Percentiles rank a stretch among this genome's conserved stretches.
These are phyloP conservation scores for Epsilonema sp. DNA, from an alignment of 2,888 invertebrate species.

Conservation along the genomic window DNA sequence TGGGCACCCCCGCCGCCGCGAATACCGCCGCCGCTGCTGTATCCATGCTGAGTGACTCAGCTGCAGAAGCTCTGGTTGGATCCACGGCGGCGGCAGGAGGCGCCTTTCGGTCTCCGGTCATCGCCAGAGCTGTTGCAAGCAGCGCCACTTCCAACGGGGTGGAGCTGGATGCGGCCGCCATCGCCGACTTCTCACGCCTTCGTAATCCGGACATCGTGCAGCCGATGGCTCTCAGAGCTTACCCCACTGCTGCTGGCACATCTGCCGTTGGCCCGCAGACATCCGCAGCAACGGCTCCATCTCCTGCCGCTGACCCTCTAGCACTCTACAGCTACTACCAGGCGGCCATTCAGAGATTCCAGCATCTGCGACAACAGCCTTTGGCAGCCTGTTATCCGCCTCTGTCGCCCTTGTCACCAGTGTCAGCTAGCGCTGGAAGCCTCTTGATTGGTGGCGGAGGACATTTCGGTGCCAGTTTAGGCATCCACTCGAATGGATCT, in stretches of 20 bases:
- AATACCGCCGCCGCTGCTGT: background rate
- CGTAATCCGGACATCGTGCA: slow-evolving; percentile 11
- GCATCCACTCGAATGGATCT: too few relatives aligned
- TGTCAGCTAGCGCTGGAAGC: background rate
- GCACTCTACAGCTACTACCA: slow-evolving; percentile 1
- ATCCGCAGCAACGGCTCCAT: too few relatives aligned
- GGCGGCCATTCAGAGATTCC: background rate
- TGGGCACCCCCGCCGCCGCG: background rate
- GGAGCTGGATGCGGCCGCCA: background rate
- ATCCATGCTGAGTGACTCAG: background rate
- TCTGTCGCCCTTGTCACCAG: too few relatives aligned
- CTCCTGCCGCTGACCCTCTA: background rate
- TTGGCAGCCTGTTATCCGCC: too few relatives aligned
- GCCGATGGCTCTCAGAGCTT: slow-evolving; percentile 23
- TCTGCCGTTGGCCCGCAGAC: background rate
- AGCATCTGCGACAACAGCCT: background rate
- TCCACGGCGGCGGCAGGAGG: background rate
- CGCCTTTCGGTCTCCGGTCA: too few relatives aligned
- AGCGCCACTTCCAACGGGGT: background rate
- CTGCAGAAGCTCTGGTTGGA: background rate
- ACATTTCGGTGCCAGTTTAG: too few relatives aligned
- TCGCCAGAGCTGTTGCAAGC: too few relatives aligned
- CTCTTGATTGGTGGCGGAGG: too few relatives aligned
- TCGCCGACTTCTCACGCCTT: background rate
- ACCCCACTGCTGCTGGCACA: too few relatives aligned